Percentiles rank a stretch among this genome's conserved stretches.
Evolutionary conservation across 2,113 vertebrate species (phyloP).

Genomic region (Montifringilla adamsi): DNA sequence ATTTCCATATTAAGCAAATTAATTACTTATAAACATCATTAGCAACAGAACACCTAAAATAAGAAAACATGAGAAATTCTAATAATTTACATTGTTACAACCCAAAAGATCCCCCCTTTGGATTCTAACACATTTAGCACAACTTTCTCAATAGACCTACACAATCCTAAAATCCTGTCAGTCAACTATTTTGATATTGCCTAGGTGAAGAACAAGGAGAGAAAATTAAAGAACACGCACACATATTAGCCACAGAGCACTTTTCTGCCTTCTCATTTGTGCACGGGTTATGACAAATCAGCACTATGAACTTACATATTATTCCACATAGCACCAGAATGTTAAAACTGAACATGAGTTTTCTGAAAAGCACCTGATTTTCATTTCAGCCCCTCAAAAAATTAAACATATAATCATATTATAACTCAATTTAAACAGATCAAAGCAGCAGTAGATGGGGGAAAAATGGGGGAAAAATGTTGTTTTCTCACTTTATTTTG

Average conservation of each 20-base stretch:
- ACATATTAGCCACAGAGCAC: neutral
- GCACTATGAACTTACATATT: neutral
- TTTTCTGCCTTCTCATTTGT: neutral
- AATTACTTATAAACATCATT: neutral
- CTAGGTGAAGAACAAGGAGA: neutral
- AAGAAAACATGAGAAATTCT: neutral
- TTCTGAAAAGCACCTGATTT: slow-evolving; percentile 14
- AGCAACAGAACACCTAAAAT: neutral
- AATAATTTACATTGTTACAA: neutral
- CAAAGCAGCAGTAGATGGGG: neutral
- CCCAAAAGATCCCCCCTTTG: neutral
- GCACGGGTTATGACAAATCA: neutral
- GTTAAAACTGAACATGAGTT: neutral
- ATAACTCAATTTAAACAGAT: neutral
- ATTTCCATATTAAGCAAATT: neutral
- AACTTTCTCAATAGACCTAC: neutral
- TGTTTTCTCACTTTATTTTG: neutral
- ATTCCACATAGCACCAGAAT: neutral
- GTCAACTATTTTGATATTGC: neutral
- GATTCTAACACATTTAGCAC: neutral
- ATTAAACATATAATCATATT: neutral
- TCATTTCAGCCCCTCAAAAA: neutral
- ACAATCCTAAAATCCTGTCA: neutral
- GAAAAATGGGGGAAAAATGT: neutral
- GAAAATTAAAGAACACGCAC: neutral